Evolutionary conservation across 2,888 invertebrate genomes (phyloP).

Genomic region (Apamea epomidion): DNA sequence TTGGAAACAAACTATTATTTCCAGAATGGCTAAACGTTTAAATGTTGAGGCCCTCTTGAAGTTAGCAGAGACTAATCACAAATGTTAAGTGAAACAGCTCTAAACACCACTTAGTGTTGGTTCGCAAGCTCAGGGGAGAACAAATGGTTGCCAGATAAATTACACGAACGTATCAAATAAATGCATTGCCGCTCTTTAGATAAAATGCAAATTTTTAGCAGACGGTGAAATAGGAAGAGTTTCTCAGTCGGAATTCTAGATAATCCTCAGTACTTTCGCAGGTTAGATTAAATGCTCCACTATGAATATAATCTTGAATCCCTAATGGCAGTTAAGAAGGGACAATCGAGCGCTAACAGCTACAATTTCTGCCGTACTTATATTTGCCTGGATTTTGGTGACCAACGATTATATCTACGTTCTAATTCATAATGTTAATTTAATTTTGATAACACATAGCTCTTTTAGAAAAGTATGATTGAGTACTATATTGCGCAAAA

Average conservation of each 20-base stretch:
- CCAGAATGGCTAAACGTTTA: slow-evolving; percentile 29
- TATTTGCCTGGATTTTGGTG: slow-evolving; percentile 10
- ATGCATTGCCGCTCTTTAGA: slow-evolving; percentile 63
- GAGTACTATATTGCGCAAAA: background rate
- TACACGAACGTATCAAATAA: slow-evolving; percentile 63
- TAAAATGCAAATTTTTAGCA: slow-evolving; percentile 64
- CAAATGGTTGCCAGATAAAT: slow-evolving; percentile 61
- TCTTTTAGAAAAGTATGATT: background rate
- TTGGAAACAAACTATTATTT: slow-evolving; percentile 38
- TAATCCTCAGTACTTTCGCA: slow-evolving; percentile 50
- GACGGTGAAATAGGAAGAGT: slow-evolving; percentile 54
- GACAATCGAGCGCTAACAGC: slow-evolving; percentile 39
- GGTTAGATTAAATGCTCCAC: slow-evolving; percentile 48
- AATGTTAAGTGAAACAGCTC: slow-evolving; percentile 59
- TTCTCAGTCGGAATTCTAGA: slow-evolving; percentile 51
- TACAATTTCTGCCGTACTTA: slow-evolving; percentile 4
- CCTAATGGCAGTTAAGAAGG: slow-evolving; percentile 28
- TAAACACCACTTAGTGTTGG: slow-evolving; percentile 59
- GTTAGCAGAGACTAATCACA: slow-evolving; percentile 57
- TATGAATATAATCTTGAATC: slow-evolving; percentile 46
- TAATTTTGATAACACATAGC: background rate
- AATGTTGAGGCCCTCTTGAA: slow-evolving; percentile 21
- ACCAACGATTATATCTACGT: background rate
- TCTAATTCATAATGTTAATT: background rate
- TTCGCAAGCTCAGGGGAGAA: slow-evolving; percentile 53